These are phyloP conservation scores for Simalia tracyae DNA, from an alignment of 2,797 vertebrate species.

Conservation along the genomic window DNA sequence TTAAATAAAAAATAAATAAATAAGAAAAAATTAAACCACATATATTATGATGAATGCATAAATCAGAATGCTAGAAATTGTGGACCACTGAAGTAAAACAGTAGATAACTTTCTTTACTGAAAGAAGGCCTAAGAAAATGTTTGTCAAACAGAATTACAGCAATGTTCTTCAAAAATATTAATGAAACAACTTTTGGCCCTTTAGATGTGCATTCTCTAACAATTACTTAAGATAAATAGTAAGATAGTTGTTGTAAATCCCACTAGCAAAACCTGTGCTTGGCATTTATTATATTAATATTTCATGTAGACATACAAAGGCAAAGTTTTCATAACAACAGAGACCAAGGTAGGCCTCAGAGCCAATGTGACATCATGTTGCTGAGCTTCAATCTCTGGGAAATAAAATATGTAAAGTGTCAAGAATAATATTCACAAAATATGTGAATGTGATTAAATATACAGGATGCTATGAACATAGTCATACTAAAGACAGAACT, in stretches of 20 bases:
- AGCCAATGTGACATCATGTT: slow-evolving; percentile 55
- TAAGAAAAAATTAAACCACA: rapidly evolving
- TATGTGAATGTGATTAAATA: neutral
- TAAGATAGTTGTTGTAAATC: slow-evolving; percentile 45
- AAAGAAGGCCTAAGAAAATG: neutral
- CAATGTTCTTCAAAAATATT: neutral
- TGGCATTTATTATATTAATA: slow-evolving; percentile 57
- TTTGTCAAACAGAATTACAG: neutral
- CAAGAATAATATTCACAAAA: neutral
- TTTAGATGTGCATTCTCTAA: neutral
- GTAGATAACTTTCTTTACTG: neutral
- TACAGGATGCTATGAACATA: neutral
- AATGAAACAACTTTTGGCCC: slow-evolving; percentile 43
- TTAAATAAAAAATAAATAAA: neutral
- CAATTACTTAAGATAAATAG: slow-evolving; percentile 45
- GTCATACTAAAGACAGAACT: neutral
- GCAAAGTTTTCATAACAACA: slow-evolving; percentile 52
- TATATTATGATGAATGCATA: neutral
- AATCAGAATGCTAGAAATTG: neutral
- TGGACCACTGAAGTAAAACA: neutral
- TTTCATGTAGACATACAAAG: slow-evolving; percentile 65
- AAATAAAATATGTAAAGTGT: rapidly evolving
- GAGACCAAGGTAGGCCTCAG: slow-evolving; percentile 22
- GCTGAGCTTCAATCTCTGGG: slow-evolving; percentile 21
- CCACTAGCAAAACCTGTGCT: slow-evolving; percentile 62